phyloP scores from a whole-genome alignment of 2,888 invertebrate species.

The Mythimna loreyi region DNA sequence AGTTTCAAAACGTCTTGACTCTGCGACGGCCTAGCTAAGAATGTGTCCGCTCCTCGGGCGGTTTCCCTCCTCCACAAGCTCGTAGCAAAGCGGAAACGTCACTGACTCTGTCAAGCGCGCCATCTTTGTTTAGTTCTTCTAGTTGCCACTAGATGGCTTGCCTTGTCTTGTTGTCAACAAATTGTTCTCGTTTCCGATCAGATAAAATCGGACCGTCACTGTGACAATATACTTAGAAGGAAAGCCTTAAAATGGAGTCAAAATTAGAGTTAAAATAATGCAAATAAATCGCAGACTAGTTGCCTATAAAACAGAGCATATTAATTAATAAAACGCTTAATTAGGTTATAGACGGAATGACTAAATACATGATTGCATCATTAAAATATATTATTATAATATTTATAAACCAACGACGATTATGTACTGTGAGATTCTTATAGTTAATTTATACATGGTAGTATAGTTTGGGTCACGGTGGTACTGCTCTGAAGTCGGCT shows the following conservation, averaged over 20 bases:
- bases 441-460: neutral
- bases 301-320: neutral
- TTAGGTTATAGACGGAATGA: neutral
- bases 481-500: neutral
- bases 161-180: no score
- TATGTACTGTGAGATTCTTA: neutral
- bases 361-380: neutral
- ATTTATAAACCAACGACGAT: neutral
- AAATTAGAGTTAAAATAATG: neutral
- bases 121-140: no score
- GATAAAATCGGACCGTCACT: conserved; percentile 9
- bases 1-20: no score
- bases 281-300: neutral
- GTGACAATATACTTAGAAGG: neutral
- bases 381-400: neutral
- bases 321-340: conserved; percentile 1
- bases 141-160: no score
- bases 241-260: conserved; percentile 8
- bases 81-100: no score
- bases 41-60: no score
- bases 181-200: no score
- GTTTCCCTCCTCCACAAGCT: no score
- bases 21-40: no score
- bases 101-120: no score
- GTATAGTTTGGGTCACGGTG: neutral